phyloP scores from a whole-genome alignment of 2,888 invertebrate genomes.

The Oxycera nigricornis region DNA sequence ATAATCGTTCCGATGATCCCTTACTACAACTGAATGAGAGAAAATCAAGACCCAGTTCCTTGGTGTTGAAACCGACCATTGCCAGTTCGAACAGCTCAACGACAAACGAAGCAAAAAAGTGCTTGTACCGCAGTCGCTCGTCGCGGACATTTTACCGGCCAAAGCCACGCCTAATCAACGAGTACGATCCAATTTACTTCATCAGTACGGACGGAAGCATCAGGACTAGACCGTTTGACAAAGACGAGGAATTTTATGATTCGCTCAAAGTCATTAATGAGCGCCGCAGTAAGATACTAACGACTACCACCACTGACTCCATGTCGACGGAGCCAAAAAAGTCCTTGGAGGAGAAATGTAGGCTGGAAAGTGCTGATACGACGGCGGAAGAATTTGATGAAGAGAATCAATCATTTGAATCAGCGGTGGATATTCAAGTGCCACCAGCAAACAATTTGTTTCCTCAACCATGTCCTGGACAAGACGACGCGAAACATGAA shows the following conservation, averaged over 20 bases:
- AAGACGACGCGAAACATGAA: not conserved
- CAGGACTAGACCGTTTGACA: constrained; percentile 11
- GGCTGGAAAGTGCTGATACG: not conserved
- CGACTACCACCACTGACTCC: constrained; percentile 2
- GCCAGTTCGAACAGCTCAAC: constrained; percentile 42
- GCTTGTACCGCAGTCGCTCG: constrained; percentile 59
- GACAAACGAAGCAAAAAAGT: constrained; percentile 45
- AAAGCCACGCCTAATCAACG: constrained; percentile 55
- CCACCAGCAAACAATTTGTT: not conserved
- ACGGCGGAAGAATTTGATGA: constrained; percentile 16
- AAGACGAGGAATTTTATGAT: constrained; percentile 57
- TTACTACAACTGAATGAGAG: constrained; percentile 45
- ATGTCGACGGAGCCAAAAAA: constrained; percentile 5
- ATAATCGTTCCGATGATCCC: not conserved
- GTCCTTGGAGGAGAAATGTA: not conserved
- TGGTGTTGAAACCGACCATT: constrained; percentile 50
- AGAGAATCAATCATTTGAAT: constrained; percentile 19
- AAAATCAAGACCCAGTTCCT: constrained; percentile 56
- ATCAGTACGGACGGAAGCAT: constrained; percentile 45
- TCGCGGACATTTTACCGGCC: constrained; percentile 60
- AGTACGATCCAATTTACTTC: constrained; percentile 56
- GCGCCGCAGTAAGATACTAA: constrained; percentile 57
- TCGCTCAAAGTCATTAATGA: constrained; percentile 61
- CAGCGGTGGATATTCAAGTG: not conserved
- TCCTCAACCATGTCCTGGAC: not conserved